Evolutionary conservation across 2,113 vertebrate species (phyloP).

Genomic region (Sinocyclocheilus rhinocerous): DNA sequence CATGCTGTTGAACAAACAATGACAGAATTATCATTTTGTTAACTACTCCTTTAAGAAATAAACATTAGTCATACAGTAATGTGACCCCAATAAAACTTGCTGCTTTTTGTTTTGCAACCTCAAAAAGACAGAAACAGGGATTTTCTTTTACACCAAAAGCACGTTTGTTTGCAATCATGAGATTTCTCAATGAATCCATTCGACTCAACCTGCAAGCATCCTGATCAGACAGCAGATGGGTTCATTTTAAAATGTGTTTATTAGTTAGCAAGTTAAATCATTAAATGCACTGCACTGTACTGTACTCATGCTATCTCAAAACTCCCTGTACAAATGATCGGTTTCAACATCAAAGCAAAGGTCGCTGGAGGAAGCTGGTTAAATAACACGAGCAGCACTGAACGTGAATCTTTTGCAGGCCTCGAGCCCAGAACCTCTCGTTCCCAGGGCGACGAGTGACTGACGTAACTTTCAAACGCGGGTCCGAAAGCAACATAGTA

Average conservation of each 20-base stretch:
- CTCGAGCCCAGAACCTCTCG: conserved; percentile 47
- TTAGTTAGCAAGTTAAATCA: conserved; percentile 30
- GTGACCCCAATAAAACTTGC: not conserved
- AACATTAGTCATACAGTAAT: not conserved
- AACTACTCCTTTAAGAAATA: not conserved
- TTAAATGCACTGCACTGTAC: conserved; percentile 40
- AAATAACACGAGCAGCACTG: conserved; percentile 5
- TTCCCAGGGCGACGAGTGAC: conserved; percentile 28
- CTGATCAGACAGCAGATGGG: conserved; percentile 33
- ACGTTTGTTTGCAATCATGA: not conserved
- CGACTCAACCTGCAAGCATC: not conserved
- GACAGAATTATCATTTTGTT: not conserved
- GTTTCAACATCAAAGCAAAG: conserved; percentile 3
- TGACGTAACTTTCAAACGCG: conserved; percentile 23
- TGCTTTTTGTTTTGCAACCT: not conserved
- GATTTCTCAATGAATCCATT: not conserved
- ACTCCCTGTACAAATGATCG: not conserved
- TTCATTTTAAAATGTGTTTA: conserved; percentile 19
- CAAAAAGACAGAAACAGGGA: not conserved
- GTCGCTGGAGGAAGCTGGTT: conserved; percentile 14
- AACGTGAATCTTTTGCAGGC: conserved; percentile 48
- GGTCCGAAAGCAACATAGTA: conserved; percentile 20
- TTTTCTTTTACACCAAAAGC: not conserved
- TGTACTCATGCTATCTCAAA: conserved; percentile 19
- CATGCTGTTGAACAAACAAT: not conserved